Base-by-base conservation (phyloP, 2,113 vertebrate genomes). In the Melanostigma gelatinosum region DNA sequence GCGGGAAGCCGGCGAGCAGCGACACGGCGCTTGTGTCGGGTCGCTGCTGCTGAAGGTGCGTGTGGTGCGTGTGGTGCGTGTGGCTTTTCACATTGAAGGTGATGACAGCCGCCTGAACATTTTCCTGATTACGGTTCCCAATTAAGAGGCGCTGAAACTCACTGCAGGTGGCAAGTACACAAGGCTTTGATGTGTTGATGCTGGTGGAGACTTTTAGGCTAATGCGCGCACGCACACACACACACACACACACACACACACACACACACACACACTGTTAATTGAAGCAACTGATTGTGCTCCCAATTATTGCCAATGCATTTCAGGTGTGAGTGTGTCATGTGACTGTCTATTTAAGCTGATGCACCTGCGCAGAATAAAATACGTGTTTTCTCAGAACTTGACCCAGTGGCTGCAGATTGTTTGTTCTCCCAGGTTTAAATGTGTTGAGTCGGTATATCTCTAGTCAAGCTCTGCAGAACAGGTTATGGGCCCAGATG, bases 21-120 rank as follows among this genome's bases (percentile, higher is more conserved):
- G 82, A 74, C 48, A 74, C 46, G 20, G 11, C 68, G 58, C 48
- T 61, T n/a, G 29, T 57, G 73, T 80, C 36, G 54, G 55, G 58
- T 62, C n/a, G 54, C 48, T 63, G 72, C 68, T 50, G 42, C 64
- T 36, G 40, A 42, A 24, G 76, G 1, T 8, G 1, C 6, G 42
- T 18, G 63, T 46, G 74, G 4, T n/a, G n/a, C n/a, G n/a, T n/a
- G n/a, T n/a, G 76, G 1, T 8, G 1, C 6, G 42, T 18, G 63
- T 46, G 74, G 4, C 54, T 48, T 66, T 79, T 61, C 69, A 73
- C 22, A 18, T 72, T 79, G 65, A 79, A 78, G 3, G 40, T 50
- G 60, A 52, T 44, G 66, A 60, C 38, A 27, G 4, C n/a, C 65
- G 70, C 78, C 71, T 68, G 64, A 74, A 61, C 42, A 3, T 44